Evolutionary conservation across 2,888 invertebrate species (phyloP).

Genomic region (Itoplectis maculator): DNA sequence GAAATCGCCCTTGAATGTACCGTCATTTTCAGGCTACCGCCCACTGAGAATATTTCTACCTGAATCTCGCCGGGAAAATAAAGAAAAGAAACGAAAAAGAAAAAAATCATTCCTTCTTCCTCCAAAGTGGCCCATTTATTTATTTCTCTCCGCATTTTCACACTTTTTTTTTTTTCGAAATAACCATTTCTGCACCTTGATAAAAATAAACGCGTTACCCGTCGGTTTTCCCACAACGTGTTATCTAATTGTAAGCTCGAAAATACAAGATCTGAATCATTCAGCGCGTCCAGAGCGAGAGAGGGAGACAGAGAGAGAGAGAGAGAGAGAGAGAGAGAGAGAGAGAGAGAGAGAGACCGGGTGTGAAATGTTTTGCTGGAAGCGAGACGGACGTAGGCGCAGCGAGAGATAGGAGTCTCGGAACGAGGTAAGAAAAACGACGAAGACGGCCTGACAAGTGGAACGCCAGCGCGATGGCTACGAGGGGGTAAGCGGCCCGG

Average conservation of each 20-base stretch:
- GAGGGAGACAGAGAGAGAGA: background rate
- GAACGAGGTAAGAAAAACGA: conserved; percentile 40
- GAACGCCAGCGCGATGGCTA: conserved; percentile 44
- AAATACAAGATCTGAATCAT: conserved; percentile 1
- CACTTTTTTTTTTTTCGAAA: too few species aligned
- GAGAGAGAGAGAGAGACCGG: background rate
- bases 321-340: background rate
- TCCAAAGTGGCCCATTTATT: too few species aligned
- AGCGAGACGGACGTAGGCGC: background rate
- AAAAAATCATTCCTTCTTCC: background rate
- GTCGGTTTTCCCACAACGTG: background rate
- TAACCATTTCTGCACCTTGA: too few species aligned
- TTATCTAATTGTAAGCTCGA: background rate
- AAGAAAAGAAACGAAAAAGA: background rate
- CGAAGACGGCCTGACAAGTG: conserved; percentile 45
- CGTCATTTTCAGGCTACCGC: conserved; percentile 2
- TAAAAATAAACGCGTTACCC: too few species aligned
- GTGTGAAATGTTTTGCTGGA: background rate
- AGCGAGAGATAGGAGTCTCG: conserved; percentile 18
- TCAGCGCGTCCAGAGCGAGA: background rate
- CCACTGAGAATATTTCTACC: conserved; percentile 31
- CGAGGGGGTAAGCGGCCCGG: background rate
- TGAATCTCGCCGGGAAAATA: background rate
- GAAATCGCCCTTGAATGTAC: background rate
- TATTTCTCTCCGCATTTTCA: too few species aligned